Percentiles rank a stretch among this genome's conserved stretches.
Evolutionary conservation across 1,140 invertebrate species (phyloP).

Genomic region (Neodiprion pinetum): DNA sequence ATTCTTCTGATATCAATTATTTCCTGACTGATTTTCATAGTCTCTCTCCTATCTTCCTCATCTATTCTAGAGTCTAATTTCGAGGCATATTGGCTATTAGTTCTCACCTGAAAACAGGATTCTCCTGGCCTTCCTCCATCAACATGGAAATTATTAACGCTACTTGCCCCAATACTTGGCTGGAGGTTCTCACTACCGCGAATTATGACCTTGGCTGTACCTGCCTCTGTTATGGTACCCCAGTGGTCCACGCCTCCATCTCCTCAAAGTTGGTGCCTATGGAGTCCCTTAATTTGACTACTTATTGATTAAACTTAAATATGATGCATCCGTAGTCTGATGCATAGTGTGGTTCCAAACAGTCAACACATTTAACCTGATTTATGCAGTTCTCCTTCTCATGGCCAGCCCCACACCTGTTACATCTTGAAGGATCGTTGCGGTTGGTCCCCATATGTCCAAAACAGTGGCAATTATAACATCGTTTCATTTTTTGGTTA

Average conservation of each 20-base stretch:
- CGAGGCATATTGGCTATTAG: too few species aligned
- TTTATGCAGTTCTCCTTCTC: background rate
- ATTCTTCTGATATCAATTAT: too few species aligned
- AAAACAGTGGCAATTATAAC: background rate
- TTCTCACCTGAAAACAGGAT: too few species aligned
- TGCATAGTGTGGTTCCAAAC: background rate
- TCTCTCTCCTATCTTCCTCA: too few species aligned
- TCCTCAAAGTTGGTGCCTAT: background rate
- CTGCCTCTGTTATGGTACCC: too few species aligned
- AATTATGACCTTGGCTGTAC: too few species aligned
- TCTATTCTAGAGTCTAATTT: too few species aligned
- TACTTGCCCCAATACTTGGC: too few species aligned
- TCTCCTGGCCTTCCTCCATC: too few species aligned
- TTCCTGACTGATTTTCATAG: too few species aligned
- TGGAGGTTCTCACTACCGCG: too few species aligned
- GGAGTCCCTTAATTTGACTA: background rate
- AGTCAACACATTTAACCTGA: background rate
- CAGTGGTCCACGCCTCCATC: background rate
- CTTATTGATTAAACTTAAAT: background rate
- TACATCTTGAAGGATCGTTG: background rate
- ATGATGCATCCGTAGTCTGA: background rate
- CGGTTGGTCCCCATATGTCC: background rate
- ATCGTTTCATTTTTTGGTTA: background rate
- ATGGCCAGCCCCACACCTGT: background rate
- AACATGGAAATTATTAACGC: too few species aligned